A percentile compares a stretch with the other conserved stretches of the same genome.
Conservation (phyloP, 2,888 invertebrate genomes). For the Lithosia quadra region DNA sequence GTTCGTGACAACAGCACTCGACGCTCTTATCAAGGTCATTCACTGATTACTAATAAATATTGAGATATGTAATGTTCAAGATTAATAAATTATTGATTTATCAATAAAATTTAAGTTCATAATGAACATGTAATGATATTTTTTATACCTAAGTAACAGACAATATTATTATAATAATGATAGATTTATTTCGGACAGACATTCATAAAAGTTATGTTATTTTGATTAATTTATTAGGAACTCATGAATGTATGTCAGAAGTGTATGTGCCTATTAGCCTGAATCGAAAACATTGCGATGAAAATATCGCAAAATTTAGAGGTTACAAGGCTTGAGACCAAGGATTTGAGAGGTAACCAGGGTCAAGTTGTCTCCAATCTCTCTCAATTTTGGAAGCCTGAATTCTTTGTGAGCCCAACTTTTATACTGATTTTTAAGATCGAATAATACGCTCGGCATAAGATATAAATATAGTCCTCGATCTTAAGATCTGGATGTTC, state of each 20-base stretch:
- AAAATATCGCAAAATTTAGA: neutral
- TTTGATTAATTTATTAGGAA: too few species aligned
- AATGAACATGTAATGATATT: too few species aligned
- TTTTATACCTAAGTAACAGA: too few species aligned
- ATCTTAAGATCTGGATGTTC: too few species aligned
- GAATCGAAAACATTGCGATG: neutral
- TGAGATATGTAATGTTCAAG: neutral
- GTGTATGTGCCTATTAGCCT: neutral
- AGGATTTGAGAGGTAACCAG: too few species aligned
- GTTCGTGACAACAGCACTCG: neutral
- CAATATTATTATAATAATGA: too few species aligned
- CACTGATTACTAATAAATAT: neutral
- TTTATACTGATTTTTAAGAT: too few species aligned
- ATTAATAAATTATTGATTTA: too few species aligned
- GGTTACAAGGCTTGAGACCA: neutral
- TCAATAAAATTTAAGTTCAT: neutral
- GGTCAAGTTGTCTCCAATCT: too few species aligned
- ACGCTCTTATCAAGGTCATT: conserved; percentile 1
- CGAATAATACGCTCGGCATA: too few species aligned
- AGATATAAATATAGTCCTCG: neutral
- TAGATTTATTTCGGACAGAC: too few species aligned
- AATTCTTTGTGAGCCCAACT: neutral
- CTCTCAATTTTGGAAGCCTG: too few species aligned
- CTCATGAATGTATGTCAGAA: neutral
- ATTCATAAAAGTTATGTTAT: neutral